phyloP scores from a whole-genome alignment of 2,888 invertebrate genomes.

The Neoitamus cyanurus region DNA sequence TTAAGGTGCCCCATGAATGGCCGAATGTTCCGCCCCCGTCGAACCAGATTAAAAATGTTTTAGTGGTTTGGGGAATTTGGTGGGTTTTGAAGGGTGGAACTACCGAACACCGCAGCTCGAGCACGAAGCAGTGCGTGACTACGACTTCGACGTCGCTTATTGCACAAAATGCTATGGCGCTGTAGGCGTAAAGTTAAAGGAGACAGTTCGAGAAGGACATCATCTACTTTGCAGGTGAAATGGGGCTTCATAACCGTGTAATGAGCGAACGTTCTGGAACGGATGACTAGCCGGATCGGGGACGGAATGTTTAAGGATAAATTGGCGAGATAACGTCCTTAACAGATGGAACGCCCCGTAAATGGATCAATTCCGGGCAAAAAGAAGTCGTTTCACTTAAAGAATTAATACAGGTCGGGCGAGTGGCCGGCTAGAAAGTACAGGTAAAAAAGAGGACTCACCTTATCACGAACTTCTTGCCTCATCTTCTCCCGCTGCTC shows the following conservation, averaged over 20 bases:
- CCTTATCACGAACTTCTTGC: slow-evolving; percentile 99
- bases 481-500: slow-evolving; percentile 99
- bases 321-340: slow-evolving; percentile 31
- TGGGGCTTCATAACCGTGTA: neutral
- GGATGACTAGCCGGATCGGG: neutral
- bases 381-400: slow-evolving; percentile 26
- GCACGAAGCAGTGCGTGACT: slow-evolving; percentile 41
- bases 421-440: neutral
- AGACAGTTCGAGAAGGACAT: slow-evolving; percentile 4
- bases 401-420: slow-evolving; percentile 33
- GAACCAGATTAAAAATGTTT: neutral
- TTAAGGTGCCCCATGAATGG: neutral
- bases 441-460: slow-evolving; percentile 65
- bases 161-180: neutral
- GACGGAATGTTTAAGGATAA: slow-evolving; percentile 34
- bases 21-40: neutral
- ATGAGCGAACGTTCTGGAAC: neutral
- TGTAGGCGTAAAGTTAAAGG: neutral
- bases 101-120: neutral
- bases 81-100: neutral
- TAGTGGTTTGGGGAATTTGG: neutral
- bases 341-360: slow-evolving; percentile 19
- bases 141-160: neutral
- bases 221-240: slow-evolving; percentile 24
- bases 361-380: slow-evolving; percentile 31